These are phyloP conservation scores for Xanthia icteritia DNA, from an alignment of 2,888 invertebrate genomes.

Conservation along the genomic window DNA sequence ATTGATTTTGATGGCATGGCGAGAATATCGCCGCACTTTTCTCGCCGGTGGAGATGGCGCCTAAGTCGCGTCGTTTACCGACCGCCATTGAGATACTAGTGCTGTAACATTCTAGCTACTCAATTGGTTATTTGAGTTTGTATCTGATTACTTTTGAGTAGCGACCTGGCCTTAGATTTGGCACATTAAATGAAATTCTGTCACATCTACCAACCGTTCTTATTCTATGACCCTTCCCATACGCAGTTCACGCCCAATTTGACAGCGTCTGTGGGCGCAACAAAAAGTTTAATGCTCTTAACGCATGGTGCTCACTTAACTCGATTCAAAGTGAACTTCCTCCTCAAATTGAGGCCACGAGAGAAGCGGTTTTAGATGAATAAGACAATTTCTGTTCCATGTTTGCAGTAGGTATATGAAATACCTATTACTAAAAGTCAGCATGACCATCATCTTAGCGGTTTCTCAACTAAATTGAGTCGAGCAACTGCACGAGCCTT, in stretches of 20 bases:
- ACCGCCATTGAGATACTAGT: background rate
- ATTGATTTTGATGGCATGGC: too few species aligned
- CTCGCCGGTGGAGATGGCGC: too few species aligned
- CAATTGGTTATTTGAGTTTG: background rate
- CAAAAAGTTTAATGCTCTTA: constrained; percentile 82
- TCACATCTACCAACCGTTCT: constrained; percentile 24
- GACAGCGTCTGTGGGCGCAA: constrained; percentile 74
- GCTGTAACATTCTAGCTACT: background rate
- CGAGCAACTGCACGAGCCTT: too few species aligned
- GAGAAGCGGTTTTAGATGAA: background rate
- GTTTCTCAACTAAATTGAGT: background rate
- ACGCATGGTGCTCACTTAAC: constrained; percentile 77
- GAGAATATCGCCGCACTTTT: too few species aligned
- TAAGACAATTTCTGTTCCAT: background rate
- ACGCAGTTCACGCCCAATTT: constrained; percentile 81
- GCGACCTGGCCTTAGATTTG: background rate
- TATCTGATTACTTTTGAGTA: background rate
- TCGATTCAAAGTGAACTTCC: constrained; percentile 71
- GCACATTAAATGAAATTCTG: background rate
- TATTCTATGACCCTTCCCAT: constrained; percentile 55
- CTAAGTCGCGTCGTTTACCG: background rate
- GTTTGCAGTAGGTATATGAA: background rate
- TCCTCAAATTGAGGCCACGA: constrained; percentile 38
- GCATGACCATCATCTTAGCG: background rate
- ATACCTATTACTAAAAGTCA: background rate